These are phyloP conservation scores for Alligator mississippiensis DNA, from an alignment of 2,113 vertebrate genomes.

Conservation along the genomic window DNA sequence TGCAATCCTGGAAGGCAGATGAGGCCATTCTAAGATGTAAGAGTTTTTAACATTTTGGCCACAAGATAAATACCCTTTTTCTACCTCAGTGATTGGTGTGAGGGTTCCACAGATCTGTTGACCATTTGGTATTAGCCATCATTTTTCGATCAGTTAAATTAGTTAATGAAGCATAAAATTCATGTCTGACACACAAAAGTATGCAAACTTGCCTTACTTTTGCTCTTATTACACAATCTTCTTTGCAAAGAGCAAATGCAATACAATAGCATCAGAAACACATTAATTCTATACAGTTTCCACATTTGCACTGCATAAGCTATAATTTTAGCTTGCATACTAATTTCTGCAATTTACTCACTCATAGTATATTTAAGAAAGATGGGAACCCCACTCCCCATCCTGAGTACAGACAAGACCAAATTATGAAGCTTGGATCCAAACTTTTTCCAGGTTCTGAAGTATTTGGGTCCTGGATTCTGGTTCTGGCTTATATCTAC, in stretches of 20 bases:
- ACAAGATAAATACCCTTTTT: background rate
- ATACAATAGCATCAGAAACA: background rate
- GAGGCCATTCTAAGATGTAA: background rate
- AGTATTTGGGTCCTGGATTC: background rate
- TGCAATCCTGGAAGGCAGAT: background rate
- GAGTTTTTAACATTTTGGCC: background rate
- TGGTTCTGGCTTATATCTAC: background rate
- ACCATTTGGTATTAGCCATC: background rate
- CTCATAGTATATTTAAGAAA: background rate
- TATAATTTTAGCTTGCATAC: background rate
- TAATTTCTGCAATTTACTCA: background rate
- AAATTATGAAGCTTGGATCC: background rate
- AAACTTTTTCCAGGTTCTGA: background rate
- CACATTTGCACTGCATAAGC: background rate
- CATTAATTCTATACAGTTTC: background rate
- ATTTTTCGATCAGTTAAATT: background rate
- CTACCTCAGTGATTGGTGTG: background rate
- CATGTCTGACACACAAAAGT: background rate
- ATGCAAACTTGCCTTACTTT: background rate
- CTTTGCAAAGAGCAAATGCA: background rate
- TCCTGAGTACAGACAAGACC: background rate
- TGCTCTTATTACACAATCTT: background rate
- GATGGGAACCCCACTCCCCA: background rate
- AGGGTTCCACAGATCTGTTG: background rate
- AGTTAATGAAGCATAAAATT: background rate